Evolutionary conservation across 2,113 vertebrate genomes (phyloP), one percentile per base, ranked within the genome.

Genomic region (Cathartes aura): DNA sequence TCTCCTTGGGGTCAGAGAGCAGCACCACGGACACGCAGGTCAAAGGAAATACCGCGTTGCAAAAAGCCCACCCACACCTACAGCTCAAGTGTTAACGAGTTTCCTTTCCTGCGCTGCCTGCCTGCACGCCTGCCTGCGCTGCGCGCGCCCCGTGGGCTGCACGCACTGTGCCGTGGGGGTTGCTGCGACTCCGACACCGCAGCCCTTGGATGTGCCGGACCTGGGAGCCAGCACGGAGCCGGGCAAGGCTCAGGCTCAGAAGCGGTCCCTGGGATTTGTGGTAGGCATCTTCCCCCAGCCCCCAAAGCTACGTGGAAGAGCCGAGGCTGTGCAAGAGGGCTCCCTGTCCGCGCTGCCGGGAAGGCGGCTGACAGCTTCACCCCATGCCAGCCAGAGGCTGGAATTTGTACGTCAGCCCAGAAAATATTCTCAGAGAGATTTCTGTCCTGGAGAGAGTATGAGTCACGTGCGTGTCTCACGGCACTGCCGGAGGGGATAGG

Each of bases 381-480:
- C 45, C 42, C 18, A 6, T 8, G 55, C 34, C 16, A 15, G 73
- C 72, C 73, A 21, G 24, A 6, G 34, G 42, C 24, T 29, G 42
- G 19, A n/a, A 45, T 15, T 45, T 6, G 5, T n/a, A 11, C 8
- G 16, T 50, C 60, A n/a, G 48, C 32, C 32, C 12, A 14, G 15
- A 23, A 58, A 43, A 72, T 15, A 34, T n/a, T 8, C 45, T 11
- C 8, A 13, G 43, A 13, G 29, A 26, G 16, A 21, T 32, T 38
- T 32, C 34, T 32, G 2, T 48, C 52, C 52, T 3, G 21, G 8
- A 47, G 12, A 40, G 26, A 42, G 75, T 2, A 10, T 1, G 48
- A 64, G 14, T 4, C 14, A 6, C 0, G 11, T 1, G 38, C 14
- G 5, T 2, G 2, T 29, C 60, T 29, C 23, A 1, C 1, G 1